These are phyloP conservation scores for Eulemur rubriventer DNA, from an alignment of 2,797 vertebrate genomes.

Conservation along the genomic window DNA sequence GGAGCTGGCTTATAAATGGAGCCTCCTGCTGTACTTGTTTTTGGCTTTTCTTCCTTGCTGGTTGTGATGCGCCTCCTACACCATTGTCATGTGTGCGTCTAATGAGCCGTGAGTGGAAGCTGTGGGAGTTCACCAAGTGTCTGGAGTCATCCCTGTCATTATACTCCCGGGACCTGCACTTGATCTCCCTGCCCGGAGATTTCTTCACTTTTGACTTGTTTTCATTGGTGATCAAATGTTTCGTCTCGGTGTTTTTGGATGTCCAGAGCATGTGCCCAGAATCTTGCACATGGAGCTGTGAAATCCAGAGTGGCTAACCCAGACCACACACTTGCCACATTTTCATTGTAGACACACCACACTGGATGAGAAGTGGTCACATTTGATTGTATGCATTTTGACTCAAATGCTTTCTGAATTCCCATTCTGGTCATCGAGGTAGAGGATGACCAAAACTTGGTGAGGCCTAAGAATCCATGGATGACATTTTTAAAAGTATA, in stretches of 20 bases:
- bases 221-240: not conserved
- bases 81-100: not conserved
- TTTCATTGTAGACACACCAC: not conserved
- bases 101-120: conserved; percentile 19
- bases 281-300: not conserved
- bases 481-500: not conserved
- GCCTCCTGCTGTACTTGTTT: conserved; percentile 6
- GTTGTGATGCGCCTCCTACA: not conserved
- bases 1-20: not conserved
- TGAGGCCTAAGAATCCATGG: not conserved
- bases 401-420: conserved; percentile 9
- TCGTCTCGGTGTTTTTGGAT: not conserved
- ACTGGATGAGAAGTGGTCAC: not conserved
- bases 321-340: not conserved
- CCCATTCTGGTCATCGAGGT: not conserved
- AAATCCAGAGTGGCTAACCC: not conserved
- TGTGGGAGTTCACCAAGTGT: not conserved
- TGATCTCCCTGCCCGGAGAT: not conserved
- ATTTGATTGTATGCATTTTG: not conserved
- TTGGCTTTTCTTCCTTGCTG: conserved; percentile 25
- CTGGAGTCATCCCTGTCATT: conserved; percentile 45
- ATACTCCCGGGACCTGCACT: not conserved
- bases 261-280: not conserved
- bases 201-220: not conserved
- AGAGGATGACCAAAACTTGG: not conserved